Conservation (phyloP, 2,797 vertebrate genomes). For the Aulostomus chinensis region DNA sequence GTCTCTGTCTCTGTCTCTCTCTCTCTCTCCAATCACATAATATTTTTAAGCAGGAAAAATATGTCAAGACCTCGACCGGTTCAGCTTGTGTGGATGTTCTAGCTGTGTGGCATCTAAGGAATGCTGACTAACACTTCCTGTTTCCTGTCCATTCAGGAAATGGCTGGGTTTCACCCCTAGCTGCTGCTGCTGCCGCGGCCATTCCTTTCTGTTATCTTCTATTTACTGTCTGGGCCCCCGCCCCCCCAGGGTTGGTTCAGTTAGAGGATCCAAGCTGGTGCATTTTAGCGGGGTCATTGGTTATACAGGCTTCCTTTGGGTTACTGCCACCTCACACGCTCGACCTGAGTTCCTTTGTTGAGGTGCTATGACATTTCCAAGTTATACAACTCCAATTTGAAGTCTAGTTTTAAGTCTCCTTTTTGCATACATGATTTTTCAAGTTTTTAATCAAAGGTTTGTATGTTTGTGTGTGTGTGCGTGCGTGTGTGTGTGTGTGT, state of each 20-base stretch:
- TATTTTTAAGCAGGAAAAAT: slow-evolving; percentile 10
- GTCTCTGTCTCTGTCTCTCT: neutral
- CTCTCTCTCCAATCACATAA: neutral
- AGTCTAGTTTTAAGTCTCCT: too few relatives aligned
- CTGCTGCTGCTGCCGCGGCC: slow-evolving; percentile 48
- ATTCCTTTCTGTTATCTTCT: slow-evolving; percentile 66
- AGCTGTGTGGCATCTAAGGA: slow-evolving; percentile 58
- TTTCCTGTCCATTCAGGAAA: slow-evolving; percentile 79
- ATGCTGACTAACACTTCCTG: slow-evolving; percentile 80
- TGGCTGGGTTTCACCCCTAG: slow-evolving; percentile 62
- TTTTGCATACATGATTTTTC: too few relatives aligned
- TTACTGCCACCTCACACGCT: neutral
- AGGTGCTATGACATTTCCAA: too few relatives aligned
- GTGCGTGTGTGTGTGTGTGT: too few relatives aligned
- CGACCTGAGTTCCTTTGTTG: too few relatives aligned
- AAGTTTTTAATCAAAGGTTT: too few relatives aligned
- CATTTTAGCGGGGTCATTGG: slow-evolving; percentile 20
- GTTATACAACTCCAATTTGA: too few relatives aligned
- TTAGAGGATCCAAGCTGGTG: slow-evolving; percentile 21
- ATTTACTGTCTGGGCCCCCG: slow-evolving; percentile 44
- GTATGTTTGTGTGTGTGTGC: too few relatives aligned
- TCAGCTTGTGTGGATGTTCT: neutral
- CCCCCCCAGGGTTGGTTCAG: slow-evolving; percentile 33
- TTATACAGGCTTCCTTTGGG: slow-evolving; percentile 45
- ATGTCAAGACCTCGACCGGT: slow-evolving; percentile 3